Evolutionary conservation across 2,888 invertebrate genomes (phyloP), one percentile per base, ranked within the genome.

Genomic region (Polietes domitor): DNA sequence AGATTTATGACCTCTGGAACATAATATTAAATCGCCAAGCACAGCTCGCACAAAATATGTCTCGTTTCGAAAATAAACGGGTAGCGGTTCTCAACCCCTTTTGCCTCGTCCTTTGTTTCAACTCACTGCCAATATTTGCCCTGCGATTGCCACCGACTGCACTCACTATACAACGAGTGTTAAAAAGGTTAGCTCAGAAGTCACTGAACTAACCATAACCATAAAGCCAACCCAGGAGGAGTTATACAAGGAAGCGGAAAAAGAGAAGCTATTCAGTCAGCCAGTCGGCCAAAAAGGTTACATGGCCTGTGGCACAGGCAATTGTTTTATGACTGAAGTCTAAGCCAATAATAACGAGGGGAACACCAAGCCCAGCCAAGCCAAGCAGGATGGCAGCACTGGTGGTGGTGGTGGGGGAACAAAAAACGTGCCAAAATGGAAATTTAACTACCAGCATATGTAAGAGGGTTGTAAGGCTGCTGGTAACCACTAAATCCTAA

Each of bases 291-390:
- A 84, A 81, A 81, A 81, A 84, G 72, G 80, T 84, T 84, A 81
- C 68, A 84, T 68, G 72, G 78, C 81, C 83, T 41, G 28, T 28
- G 75, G 81, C 78, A 71, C 78, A 68, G 76, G 15, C 81, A 81
- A 81, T 84, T 84, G 81, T 84, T 84, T 84, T 73, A 84, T 81
- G 76, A 71, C 63, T 81, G 73, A 76, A 61, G 75, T 76, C 78
- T 74, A 61, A 80, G 78, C 68, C 76, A 76, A 78, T 72, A 76
- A 53, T 77, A 80, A 80, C 65, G 72, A 75, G 77, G 58, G 55
- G 28, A 12, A 53, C 9, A 65, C 24, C 2, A n/a, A n/a, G 47
- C n/a, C n/a, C n/a, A n/a, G n/a, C 15, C 5, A 15, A 12, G 47
- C 3, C 15, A 28, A 1, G 61, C n/a, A 15, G 28, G n/a, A 28